A percentile compares a stretch with the other conserved stretches of the same genome.
These are phyloP conservation scores for Chinchilla lanigera DNA, from an alignment of 2,113 vertebrate species.

Conservation along the genomic window DNA sequence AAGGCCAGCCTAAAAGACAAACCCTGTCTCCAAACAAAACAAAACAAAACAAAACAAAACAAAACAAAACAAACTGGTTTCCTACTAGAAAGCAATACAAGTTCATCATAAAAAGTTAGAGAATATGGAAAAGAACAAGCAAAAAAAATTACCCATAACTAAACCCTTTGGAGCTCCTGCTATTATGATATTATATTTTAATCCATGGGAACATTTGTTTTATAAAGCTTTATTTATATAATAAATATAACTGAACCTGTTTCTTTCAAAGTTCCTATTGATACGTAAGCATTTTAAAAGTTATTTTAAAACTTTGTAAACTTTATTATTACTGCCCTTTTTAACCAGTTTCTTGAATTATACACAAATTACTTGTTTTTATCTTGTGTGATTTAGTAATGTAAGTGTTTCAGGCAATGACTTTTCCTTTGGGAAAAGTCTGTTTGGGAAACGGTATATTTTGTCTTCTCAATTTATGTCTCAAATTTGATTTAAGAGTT, in stretches of 20 bases:
- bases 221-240: not conserved
- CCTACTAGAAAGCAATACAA: not conserved
- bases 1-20: not conserved
- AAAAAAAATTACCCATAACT: not conserved
- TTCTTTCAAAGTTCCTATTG: not conserved
- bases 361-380: not conserved
- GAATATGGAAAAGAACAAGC: not conserved
- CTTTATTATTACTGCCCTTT: not conserved
- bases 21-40: not conserved
- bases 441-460: not conserved
- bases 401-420: not conserved
- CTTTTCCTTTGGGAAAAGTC: not conserved
- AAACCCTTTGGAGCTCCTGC: not conserved
- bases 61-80: not conserved
- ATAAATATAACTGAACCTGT: not conserved
- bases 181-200: not conserved
- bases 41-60: not conserved
- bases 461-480: not conserved
- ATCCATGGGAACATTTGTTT: not conserved
- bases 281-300: not conserved
- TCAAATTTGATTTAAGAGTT: conserved; percentile 2
- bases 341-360: not conserved
- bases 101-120: not conserved
- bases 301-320: not conserved
- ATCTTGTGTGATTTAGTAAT: not conserved